Evolutionary conservation across 2,888 invertebrate genomes (phyloP), one percentile per base, ranked within the genome.

Genomic region (Stenodema calcarata): DNA sequence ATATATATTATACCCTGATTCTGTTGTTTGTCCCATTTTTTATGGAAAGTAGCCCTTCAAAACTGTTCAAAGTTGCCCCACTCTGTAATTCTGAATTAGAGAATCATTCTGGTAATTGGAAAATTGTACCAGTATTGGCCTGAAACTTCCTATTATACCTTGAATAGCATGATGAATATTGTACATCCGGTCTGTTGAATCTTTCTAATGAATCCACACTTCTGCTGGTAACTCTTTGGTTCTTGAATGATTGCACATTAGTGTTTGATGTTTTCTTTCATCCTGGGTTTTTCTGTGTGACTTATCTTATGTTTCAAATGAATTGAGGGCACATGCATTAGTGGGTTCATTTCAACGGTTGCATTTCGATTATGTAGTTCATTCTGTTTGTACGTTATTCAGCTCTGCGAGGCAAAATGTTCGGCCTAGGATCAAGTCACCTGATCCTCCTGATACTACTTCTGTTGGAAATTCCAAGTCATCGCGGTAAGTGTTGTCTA

Each of bases 391-490:
- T 41, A 76, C 42, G 18, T 76, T 82, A 69, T 85, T 41, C 75
- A 87, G 87, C 82, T 87, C 87, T 28, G 85, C 87, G 35, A 70
- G 87, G 28, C 86, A 86, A 86, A 73, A 54, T 50, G 84, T 86
- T 47, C 86, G 87, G 16, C 81, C 86, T n/a, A 78, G 86, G 82
- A 80, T 83, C 47, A 87, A 87, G 82, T 87, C 94, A 0, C 93
- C 92, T 0, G 94, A 94, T 90, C 92, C 92, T 35, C 93, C 92
- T 91, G 92, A 91, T 90, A 92, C 89, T 90, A 89, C 90, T 87
- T 89, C 90, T 76, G 89, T 90, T 62, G 88, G 90, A 81, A 90
- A 92, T 90, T 90, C 93, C 89, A 93, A 94, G 92, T 92, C 93
- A 87, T 94, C 95, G 91, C 87, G 91, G 90, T 89, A 62, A 76